These are phyloP conservation scores for Iselma pallidipennis DNA, from an alignment of 2,888 invertebrate genomes.

Conservation along the genomic window DNA sequence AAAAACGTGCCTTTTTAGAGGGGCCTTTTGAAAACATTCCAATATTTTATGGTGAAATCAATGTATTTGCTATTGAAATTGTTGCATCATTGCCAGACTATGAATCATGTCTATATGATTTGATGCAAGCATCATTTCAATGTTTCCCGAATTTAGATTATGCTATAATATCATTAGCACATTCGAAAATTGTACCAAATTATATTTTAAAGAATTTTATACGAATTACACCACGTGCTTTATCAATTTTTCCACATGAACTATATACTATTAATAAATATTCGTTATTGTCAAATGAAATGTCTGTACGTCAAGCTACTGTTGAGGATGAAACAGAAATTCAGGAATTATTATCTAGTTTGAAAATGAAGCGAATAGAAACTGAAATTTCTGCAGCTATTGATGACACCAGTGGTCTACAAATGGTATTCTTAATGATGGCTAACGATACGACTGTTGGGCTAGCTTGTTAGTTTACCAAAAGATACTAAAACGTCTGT, in stretches of 20 bases:
- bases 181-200: conserved; percentile 31
- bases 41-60: conserved; percentile 54
- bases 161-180: conserved; percentile 63
- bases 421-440: conserved; percentile 37
- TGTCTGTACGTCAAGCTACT: conserved; percentile 36
- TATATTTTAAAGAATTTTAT: conserved; percentile 26
- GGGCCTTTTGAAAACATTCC: neutral
- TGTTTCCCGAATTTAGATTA: conserved; percentile 68
- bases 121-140: conserved; percentile 69
- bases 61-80: conserved; percentile 67
- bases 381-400: conserved; percentile 34
- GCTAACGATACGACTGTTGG: conserved; percentile 43
- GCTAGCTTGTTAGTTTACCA: conserved; percentile 38
- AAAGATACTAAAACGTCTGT: too few species aligned
- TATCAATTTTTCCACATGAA: conserved; percentile 53
- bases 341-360: conserved; percentile 34
- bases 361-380: conserved; percentile 29
- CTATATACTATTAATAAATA: conserved; percentile 56
- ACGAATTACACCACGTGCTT: conserved; percentile 47
- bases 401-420: conserved; percentile 25
- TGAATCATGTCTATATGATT: conserved; percentile 61
- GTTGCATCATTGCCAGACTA: conserved; percentile 62
- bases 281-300: conserved; percentile 38
- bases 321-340: conserved; percentile 29
- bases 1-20: neutral